Conservation (phyloP, 2,888 invertebrate species). For the Andrena flavipes region DNA sequence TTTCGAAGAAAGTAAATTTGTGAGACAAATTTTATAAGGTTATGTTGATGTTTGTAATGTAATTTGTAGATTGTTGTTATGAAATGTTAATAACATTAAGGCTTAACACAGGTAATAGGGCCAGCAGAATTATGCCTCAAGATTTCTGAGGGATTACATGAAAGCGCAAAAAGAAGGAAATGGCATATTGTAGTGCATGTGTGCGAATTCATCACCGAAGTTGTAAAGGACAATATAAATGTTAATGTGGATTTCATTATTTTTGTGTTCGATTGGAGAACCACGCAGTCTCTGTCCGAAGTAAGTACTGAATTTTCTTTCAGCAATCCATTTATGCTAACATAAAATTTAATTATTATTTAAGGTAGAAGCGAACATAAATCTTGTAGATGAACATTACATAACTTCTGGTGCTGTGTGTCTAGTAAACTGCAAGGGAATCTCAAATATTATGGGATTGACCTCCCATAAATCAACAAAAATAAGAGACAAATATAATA, state of each 20-base stretch:
- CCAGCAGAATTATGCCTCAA: constrained; percentile 75
- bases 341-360: constrained; percentile 40
- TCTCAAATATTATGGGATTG: constrained; percentile 70
- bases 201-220: constrained; percentile 77
- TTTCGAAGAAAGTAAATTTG: background rate
- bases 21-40: background rate
- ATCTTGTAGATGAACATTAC: constrained; percentile 76
- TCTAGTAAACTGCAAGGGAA: constrained; percentile 77
- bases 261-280: constrained; percentile 78
- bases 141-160: constrained; percentile 74
- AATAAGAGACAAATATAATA: constrained; percentile 77
- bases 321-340: background rate
- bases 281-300: constrained; percentile 72
- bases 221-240: constrained; percentile 65
- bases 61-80: background rate
- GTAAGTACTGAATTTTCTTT: constrained; percentile 62
- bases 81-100: constrained; percentile 9
- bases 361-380: constrained; percentile 77
- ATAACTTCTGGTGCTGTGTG: constrained; percentile 76
- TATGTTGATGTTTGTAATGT: constrained; percentile 19
- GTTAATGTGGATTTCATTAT: constrained; percentile 79
- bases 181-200: constrained; percentile 76
- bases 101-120: constrained; percentile 75
- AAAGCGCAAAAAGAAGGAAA: constrained; percentile 69
- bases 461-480: constrained; percentile 70